Conservation (phyloP, 2,113 vertebrate species). For the Corynorhinus townsendii region DNA sequence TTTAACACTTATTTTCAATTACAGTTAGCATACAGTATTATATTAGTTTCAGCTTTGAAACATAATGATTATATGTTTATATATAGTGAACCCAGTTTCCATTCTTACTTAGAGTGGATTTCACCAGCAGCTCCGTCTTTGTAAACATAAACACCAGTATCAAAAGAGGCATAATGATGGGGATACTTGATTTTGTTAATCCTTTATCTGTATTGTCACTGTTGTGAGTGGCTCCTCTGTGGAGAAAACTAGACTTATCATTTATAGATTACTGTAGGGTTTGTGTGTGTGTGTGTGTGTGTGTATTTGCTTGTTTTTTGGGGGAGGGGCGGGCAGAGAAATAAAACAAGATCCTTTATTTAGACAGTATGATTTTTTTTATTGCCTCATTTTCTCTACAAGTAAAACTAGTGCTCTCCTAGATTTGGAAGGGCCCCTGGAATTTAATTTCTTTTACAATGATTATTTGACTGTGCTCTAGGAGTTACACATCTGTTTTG, state of each 20-base stretch:
- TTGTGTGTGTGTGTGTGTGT: neutral
- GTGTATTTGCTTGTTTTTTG: neutral
- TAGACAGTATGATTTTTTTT: neutral
- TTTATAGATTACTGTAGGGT: neutral
- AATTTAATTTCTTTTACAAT: neutral
- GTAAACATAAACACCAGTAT: neutral
- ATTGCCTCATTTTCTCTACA: neutral
- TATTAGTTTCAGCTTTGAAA: neutral
- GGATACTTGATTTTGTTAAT: neutral
- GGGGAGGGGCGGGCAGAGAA: neutral
- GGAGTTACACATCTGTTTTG: neutral
- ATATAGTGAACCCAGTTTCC: neutral
- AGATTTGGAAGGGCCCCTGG: neutral
- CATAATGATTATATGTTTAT: neutral
- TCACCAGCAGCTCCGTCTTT: neutral
- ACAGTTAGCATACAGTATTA: neutral
- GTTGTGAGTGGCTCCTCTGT: neutral
- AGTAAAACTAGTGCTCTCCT: neutral
- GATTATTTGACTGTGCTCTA: neutral
- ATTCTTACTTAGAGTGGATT: constrained; percentile 7
- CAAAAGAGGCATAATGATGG: neutral
- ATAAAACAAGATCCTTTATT: neutral
- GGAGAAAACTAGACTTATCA: neutral
- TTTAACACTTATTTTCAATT: neutral
- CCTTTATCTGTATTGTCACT: neutral